Percentiles rank a stretch among this genome's conserved stretches.
phyloP scores from a whole-genome alignment of 1,140 invertebrate genomes.

The Cardiocondyla obscurior region DNA sequence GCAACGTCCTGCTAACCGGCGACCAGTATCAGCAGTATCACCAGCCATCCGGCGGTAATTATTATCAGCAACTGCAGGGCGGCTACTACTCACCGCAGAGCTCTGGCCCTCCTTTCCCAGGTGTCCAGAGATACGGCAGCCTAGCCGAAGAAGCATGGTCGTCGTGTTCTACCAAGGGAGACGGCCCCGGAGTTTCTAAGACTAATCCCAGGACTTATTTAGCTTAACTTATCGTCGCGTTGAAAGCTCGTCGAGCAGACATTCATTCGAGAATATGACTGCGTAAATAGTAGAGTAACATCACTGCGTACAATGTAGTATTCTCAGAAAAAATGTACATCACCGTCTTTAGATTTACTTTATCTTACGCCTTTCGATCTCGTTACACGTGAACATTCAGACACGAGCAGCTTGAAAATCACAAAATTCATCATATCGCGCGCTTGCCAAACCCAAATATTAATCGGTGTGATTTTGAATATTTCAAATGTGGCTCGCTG shows the following conservation, averaged over 20 bases:
- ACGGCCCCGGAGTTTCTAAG: slow-evolving; percentile 56
- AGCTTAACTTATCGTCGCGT: slow-evolving; percentile 65
- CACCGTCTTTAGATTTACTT: background rate
- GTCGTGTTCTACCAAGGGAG: slow-evolving; percentile 66
- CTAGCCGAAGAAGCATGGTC: slow-evolving; percentile 81
- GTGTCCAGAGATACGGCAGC: slow-evolving; percentile 81
- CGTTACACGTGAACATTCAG: background rate
- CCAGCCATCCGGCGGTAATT: slow-evolving; percentile 68
- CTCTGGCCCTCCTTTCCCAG: slow-evolving; percentile 78
- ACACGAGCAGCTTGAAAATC: background rate
- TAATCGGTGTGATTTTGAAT: background rate
- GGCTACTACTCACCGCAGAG: slow-evolving; percentile 82
- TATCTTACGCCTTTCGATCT: background rate
- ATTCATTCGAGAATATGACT: too few relatives aligned
- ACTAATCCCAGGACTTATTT: slow-evolving; percentile 75
- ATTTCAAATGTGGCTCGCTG: background rate
- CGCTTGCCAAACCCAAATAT: background rate
- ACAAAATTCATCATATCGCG: background rate
- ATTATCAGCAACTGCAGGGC: slow-evolving; percentile 78
- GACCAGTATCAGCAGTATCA: slow-evolving; percentile 76
- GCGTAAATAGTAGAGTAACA: too few relatives aligned
- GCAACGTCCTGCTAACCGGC: slow-evolving; percentile 73
- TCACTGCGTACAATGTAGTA: background rate
- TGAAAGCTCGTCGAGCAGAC: background rate
- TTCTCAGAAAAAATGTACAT: background rate